Conservation (phyloP, 2,888 invertebrate species). For the Aelia acuminata region DNA sequence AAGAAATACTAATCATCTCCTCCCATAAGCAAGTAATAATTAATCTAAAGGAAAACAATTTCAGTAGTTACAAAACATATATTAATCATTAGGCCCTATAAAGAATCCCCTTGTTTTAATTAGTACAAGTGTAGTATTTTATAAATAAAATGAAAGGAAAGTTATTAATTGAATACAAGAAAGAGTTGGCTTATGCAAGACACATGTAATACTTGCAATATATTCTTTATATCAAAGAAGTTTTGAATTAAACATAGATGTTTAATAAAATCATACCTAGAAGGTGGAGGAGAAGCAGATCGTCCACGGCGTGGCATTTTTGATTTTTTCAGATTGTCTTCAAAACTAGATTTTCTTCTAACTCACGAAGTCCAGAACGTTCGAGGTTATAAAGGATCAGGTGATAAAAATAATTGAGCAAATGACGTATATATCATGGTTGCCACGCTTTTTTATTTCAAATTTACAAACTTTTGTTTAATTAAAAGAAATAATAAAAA, state of each 20-base stretch:
- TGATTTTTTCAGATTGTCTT: conserved; percentile 43
- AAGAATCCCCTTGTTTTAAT: no score
- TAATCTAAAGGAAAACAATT: no score
- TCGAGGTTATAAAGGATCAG: conserved; percentile 43
- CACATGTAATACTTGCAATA: conserved; percentile 16
- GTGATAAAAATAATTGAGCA: conserved; percentile 40
- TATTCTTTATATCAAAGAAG: not conserved
- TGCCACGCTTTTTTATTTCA: not conserved
- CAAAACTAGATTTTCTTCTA: not conserved
- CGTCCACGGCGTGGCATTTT: conserved; percentile 84
- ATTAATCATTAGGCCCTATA: no score
- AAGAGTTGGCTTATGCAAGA: not conserved
- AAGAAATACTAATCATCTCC: no score
- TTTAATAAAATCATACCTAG: conserved; percentile 71
- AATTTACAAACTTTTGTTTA: not conserved
- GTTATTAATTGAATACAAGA: not conserved
- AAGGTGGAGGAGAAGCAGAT: conserved; percentile 78
- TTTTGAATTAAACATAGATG: not conserved
- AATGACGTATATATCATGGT: conserved; percentile 21
- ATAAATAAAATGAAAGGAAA: not conserved
- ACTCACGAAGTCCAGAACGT: conserved; percentile 10
- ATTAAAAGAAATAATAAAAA: not conserved
- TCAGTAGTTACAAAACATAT: no score
- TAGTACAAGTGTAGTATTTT: not conserved
- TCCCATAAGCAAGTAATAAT: no score